Conservation (phyloP, 2,888 invertebrate genomes). For the Leptodirus hochenwartii region DNA sequence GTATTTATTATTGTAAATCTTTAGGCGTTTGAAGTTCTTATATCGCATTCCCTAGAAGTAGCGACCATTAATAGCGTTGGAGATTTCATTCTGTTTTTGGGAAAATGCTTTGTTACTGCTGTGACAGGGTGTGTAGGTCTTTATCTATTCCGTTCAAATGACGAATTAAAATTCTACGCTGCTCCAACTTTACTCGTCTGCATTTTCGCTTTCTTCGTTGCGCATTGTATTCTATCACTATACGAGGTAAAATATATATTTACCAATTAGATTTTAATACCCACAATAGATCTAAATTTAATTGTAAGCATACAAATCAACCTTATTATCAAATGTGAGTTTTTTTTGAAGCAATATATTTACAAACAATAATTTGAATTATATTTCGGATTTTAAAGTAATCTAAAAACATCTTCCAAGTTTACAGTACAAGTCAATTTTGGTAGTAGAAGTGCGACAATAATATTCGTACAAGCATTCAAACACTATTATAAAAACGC, state of each 20-base stretch:
- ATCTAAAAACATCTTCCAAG: no score
- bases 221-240: slow-evolving; percentile 81
- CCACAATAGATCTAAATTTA: no score
- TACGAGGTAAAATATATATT: slow-evolving; percentile 55
- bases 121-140: slow-evolving; percentile 64
- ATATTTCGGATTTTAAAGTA: no score
- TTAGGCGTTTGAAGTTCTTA: slow-evolving; percentile 73
- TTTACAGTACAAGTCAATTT: no score
- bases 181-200: slow-evolving; percentile 71
- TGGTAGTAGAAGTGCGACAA: no score
- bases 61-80: slow-evolving; percentile 86
- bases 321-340: no score
- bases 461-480: no score
- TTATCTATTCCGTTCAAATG: slow-evolving; percentile 52
- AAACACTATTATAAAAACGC: no score
- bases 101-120: slow-evolving; percentile 68
- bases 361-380: no score
- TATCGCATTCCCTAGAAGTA: slow-evolving; percentile 69
- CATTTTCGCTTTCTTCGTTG: slow-evolving; percentile 78
- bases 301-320: no score
- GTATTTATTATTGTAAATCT: slow-evolving; percentile 16
- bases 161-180: slow-evolving; percentile 64
- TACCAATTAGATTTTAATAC: no score
- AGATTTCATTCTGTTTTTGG: slow-evolving; percentile 81
- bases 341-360: no score